phyloP scores from a whole-genome alignment of 2,888 invertebrate genomes.

The Melanophora roralis region DNA sequence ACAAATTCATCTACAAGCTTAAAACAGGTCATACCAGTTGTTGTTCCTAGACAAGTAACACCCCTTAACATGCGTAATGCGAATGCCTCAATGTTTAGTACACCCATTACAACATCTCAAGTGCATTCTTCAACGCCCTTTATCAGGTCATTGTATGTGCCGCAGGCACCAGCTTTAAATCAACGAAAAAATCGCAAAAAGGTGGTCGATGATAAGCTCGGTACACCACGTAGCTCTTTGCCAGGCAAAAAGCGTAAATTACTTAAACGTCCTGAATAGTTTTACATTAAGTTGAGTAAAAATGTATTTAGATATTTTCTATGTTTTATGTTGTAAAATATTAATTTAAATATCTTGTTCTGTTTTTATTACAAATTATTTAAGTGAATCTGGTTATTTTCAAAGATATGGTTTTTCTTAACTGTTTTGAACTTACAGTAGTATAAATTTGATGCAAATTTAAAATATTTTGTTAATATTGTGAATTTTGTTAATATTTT shows the following conservation, averaged over 20 bases:
- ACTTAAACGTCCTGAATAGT: not conserved
- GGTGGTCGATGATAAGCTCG: not conserved
- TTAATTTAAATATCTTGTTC: conserved; percentile 32
- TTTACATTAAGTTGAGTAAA: not conserved
- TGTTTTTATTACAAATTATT: not conserved
- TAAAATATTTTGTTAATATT: not conserved
- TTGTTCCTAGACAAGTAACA: not conserved
- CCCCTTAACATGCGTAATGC: not conserved
- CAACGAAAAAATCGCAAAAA: not conserved
- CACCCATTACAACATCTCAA: conserved; percentile 16
- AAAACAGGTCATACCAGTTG: not conserved
- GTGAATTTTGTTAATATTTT: conserved; percentile 3
- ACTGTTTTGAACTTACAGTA: not conserved
- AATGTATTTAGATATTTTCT: not conserved
- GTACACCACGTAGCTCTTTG: conserved; percentile 46
- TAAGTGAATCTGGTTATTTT: not conserved
- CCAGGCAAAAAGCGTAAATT: conserved; percentile 15
- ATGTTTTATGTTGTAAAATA: conserved; percentile 48
- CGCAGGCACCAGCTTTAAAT: not conserved
- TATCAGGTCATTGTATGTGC: not conserved
- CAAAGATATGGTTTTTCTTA: not conserved
- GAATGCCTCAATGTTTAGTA: conserved; percentile 19
- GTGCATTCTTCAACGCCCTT: conserved; percentile 39
- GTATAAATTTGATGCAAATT: not conserved
- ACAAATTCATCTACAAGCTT: not conserved